Evolutionary conservation across 2,113 vertebrate genomes (phyloP), one percentile per base, ranked within the genome.

Genomic region (Sitta europaea): DNA sequence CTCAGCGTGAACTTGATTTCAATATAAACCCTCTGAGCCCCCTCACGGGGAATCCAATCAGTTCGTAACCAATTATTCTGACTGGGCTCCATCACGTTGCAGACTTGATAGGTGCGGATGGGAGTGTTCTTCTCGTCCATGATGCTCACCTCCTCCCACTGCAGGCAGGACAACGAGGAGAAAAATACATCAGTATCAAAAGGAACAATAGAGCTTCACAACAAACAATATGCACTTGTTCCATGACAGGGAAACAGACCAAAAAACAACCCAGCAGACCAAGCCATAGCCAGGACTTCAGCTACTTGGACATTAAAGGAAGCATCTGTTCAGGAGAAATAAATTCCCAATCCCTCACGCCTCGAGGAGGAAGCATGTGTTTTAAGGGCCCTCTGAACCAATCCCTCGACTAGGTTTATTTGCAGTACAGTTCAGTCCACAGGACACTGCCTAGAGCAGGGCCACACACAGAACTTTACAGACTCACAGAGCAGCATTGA

Each of bases 131-230:
- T 99, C 97, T 99, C 99, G 86, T 99, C 99, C 99, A 99, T 99
- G 83, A 99, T 99, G 85, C 99, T 99, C 84, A 99, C 99, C 96
- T 99, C 99, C 96, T 99, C 99, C 99, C 99, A 99, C 99, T 99
- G 97, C 36, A 45, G 95, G 92, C 55, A 92, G 42, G 42, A 51
- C 93, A 95, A 96, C 23, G 18, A 53, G 47, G 27, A 76, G 29
- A 90, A 86, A 86, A 86, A 90, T 2, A 35, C 14, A 57, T 94
- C 66, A 91, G 17, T 11, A 9, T 66, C 36, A 33, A 92, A 94
- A 86, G 40, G 48, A 67, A 83, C 63, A 90, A n/a, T 24, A 77
- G 57, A 66, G 24, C 10, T 58, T 33, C 51, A 63, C 8, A 42
- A 36, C 19, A 79, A 82, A 86, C 12, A 35, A 59, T 2, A 28